These are phyloP conservation scores for Montipora capitata DNA, from an alignment of 92 coral and sea anemone species.

Conservation along the genomic window DNA sequence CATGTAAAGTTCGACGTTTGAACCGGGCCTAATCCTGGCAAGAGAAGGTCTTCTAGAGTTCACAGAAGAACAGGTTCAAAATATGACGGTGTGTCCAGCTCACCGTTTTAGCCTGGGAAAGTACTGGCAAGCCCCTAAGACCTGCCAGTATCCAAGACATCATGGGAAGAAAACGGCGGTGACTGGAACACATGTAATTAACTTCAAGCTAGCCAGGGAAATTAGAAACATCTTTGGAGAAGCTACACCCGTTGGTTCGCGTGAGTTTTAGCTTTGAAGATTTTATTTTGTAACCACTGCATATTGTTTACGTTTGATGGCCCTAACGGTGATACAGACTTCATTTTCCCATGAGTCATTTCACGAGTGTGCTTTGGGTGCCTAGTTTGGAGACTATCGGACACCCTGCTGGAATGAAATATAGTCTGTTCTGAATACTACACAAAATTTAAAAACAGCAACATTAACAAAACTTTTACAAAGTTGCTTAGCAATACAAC, in stretches of 20 bases:
- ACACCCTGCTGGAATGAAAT: slow-evolving; percentile 17
- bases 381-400: slow-evolving; percentile 5
- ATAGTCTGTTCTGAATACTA: slow-evolving; percentile 17
- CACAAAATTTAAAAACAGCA: background rate
- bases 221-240: slow-evolving; percentile 16
- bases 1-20: no score
- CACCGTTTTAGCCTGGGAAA: slow-evolving; percentile 34
- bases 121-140: slow-evolving; percentile 21
- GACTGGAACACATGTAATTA: slow-evolving; percentile 20
- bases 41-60: slow-evolving; percentile 7
- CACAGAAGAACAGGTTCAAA: slow-evolving; percentile 25
- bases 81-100: slow-evolving; percentile 38
- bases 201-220: background rate
- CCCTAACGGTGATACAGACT: slow-evolving; percentile 10
- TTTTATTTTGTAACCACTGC: slow-evolving; percentile 8
- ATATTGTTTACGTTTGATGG: slow-evolving; percentile 14
- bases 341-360: slow-evolving; percentile 23
- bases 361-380: slow-evolving; percentile 28
- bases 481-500: slow-evolving; percentile 17
- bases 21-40: slow-evolving; percentile 38
- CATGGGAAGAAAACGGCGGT: slow-evolving; percentile 24
- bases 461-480: background rate
- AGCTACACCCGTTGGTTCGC: slow-evolving; percentile 8
- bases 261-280: slow-evolving; percentile 17
- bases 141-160: slow-evolving; percentile 14